phyloP scores from a whole-genome alignment of 2,888 invertebrate species.

The Catocala sponsa region DNA sequence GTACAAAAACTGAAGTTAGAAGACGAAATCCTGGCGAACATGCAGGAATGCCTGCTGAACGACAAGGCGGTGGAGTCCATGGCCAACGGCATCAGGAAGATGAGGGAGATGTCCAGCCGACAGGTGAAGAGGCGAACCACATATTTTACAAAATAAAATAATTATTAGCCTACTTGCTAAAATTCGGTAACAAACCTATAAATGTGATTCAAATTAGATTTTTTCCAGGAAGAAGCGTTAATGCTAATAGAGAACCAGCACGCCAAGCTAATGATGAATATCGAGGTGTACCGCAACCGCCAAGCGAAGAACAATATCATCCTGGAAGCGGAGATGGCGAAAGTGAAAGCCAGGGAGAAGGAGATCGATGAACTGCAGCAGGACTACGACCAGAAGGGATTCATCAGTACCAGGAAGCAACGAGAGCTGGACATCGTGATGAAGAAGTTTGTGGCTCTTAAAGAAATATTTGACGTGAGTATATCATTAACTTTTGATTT shows the following conservation, averaged over 20 bases:
- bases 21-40: constrained; percentile 88
- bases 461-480: constrained; percentile 81
- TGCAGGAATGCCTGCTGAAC: constrained; percentile 91
- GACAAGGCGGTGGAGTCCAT: constrained; percentile 90
- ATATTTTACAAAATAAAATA: no score
- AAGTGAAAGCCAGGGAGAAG: constrained; percentile 70
- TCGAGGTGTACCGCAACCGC: constrained; percentile 83
- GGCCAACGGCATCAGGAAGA: constrained; percentile 82
- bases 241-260: constrained; percentile 88
- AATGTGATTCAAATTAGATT: no score
- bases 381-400: constrained; percentile 67
- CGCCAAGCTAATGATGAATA: constrained; percentile 87
- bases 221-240: constrained; percentile 83
- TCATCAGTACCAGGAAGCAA: constrained; percentile 73
- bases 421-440: constrained; percentile 74
- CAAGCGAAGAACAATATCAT: constrained; percentile 71
- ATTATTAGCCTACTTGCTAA: no score
- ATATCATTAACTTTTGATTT: background rate
- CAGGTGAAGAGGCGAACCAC: constrained; percentile 66
- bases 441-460: constrained; percentile 70
- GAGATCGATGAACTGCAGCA: constrained; percentile 72
- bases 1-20: constrained; percentile 89
- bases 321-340: constrained; percentile 66
- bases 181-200: no score
- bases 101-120: constrained; percentile 82